These are phyloP conservation scores for Drosophila prolongata DNA, from an alignment of 2,888 invertebrate genomes.

Conservation along the genomic window DNA sequence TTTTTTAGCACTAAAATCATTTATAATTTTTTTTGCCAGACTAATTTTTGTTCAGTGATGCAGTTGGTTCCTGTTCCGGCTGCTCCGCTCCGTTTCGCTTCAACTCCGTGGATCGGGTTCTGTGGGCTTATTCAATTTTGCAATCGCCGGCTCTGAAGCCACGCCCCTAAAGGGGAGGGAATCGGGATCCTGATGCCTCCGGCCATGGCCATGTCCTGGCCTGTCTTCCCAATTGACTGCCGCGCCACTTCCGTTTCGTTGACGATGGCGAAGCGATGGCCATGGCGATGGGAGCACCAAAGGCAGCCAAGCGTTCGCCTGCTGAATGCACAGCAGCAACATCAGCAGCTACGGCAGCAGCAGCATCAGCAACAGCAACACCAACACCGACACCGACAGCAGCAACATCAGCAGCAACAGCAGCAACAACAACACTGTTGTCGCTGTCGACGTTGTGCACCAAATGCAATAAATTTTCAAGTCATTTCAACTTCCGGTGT, in stretches of 20 bases:
- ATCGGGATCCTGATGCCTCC: conserved; percentile 37
- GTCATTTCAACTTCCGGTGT: conserved; percentile 80
- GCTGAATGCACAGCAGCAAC: conserved; percentile 57
- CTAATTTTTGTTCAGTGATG: conserved; percentile 3
- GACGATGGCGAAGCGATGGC: conserved; percentile 29
- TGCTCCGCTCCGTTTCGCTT: conserved; percentile 17
- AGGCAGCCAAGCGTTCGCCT: conserved; percentile 65
- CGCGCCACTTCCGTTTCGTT: conserved; percentile 67
- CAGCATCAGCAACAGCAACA: conserved; percentile 37
- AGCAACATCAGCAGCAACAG: conserved; percentile 37
- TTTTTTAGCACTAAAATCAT: no score
- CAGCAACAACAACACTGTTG: conserved; percentile 41
- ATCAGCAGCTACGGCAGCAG: conserved; percentile 16
- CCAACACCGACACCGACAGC: conserved; percentile 37
- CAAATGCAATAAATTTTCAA: conserved; percentile 80
- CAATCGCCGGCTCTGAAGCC: conserved; percentile 58
- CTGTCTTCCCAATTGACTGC: conserved; percentile 72
- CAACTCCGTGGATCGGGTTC: conserved; percentile 32
- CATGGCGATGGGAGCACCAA: conserved; percentile 44
- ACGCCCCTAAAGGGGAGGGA: not conserved
- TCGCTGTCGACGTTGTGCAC: conserved; percentile 34
- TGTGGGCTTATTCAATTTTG: conserved; percentile 68
- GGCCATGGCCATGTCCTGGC: conserved; percentile 60
- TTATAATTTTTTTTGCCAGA: not conserved
- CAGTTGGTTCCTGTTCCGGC: conserved; percentile 15